Percentiles rank a stretch among this genome's conserved stretches.
Conservation (phyloP, 2,888 invertebrate genomes). For the Platycheirus albimanus region DNA sequence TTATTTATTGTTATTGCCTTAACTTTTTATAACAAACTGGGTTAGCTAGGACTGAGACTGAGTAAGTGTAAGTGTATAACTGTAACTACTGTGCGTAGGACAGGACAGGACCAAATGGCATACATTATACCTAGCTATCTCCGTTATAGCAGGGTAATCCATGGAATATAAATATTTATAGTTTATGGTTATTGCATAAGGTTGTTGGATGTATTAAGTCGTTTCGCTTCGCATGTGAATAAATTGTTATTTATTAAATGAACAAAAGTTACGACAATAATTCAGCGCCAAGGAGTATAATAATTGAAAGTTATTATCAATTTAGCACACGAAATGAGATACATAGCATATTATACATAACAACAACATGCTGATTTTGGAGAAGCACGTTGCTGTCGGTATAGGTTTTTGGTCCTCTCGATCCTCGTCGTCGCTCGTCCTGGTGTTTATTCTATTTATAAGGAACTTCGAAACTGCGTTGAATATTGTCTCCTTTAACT, state of each 20-base stretch:
- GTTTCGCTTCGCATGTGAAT: slow-evolving; percentile 62
- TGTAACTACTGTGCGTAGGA: slow-evolving; percentile 8
- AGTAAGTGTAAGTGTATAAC: background rate
- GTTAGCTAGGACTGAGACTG: background rate
- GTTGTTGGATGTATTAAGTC: slow-evolving; percentile 58
- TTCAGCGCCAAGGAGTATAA: slow-evolving; percentile 46
- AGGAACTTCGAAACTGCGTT: slow-evolving; percentile 16
- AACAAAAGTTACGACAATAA: slow-evolving; percentile 56
- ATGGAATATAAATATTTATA: slow-evolving; percentile 66
- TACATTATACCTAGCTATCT: slow-evolving; percentile 25
- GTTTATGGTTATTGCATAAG: slow-evolving; percentile 70
- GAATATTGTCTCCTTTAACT: slow-evolving; percentile 10
- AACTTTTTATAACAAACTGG: slow-evolving; percentile 53
- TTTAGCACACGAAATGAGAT: slow-evolving; percentile 47
- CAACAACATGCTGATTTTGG: slow-evolving; percentile 18
- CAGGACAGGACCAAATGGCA: background rate
- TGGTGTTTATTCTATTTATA: too few relatives aligned
- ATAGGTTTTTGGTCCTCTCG: background rate
- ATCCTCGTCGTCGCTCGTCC: too few relatives aligned
- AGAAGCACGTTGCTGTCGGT: background rate
- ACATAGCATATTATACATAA: slow-evolving; percentile 15
- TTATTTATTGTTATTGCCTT: slow-evolving; percentile 72
- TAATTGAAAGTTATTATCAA: slow-evolving; percentile 67
- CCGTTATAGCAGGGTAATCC: slow-evolving; percentile 40
- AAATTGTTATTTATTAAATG: slow-evolving; percentile 68